phyloP scores from a whole-genome alignment of 2,888 invertebrate species.

The Gymnocheta viridis region DNA sequence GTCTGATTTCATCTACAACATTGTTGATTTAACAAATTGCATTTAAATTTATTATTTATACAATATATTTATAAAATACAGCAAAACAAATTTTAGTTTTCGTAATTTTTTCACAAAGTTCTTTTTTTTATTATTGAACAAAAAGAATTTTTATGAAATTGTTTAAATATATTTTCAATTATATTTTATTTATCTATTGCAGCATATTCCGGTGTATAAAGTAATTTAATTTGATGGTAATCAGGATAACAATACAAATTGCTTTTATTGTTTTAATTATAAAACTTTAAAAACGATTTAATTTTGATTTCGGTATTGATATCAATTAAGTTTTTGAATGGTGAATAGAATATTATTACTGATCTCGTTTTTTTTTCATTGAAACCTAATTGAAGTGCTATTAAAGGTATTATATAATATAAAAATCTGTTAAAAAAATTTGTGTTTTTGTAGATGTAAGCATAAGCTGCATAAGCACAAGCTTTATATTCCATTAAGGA shows the following conservation, averaged over 20 bases:
- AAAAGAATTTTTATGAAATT: slow-evolving; percentile 22
- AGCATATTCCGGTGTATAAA: background rate
- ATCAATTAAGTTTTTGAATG: background rate
- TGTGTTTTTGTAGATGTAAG: too few relatives aligned
- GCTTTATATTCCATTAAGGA: too few relatives aligned
- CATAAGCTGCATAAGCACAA: too few relatives aligned
- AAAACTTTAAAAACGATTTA: background rate
- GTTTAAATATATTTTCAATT: background rate
- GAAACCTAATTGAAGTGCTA: too few relatives aligned
- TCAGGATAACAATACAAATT: background rate
- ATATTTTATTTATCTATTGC: slow-evolving; percentile 3
- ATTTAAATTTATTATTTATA: slow-evolving; percentile 65
- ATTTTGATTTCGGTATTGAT: background rate
- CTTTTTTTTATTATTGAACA: background rate
- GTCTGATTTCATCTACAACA: slow-evolving; percentile 55
- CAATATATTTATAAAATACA: slow-evolving; percentile 55
- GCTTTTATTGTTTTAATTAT: background rate
- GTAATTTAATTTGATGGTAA: background rate
- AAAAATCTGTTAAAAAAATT: too few relatives aligned
- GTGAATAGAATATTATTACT: background rate
- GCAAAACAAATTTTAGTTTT: slow-evolving; percentile 39
- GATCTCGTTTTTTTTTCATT: background rate
- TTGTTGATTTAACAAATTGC: slow-evolving; percentile 65
- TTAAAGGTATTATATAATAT: too few relatives aligned
- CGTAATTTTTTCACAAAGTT: background rate